phyloP scores from a whole-genome alignment of 2,888 invertebrate species.

The Drosophila putrida region DNA sequence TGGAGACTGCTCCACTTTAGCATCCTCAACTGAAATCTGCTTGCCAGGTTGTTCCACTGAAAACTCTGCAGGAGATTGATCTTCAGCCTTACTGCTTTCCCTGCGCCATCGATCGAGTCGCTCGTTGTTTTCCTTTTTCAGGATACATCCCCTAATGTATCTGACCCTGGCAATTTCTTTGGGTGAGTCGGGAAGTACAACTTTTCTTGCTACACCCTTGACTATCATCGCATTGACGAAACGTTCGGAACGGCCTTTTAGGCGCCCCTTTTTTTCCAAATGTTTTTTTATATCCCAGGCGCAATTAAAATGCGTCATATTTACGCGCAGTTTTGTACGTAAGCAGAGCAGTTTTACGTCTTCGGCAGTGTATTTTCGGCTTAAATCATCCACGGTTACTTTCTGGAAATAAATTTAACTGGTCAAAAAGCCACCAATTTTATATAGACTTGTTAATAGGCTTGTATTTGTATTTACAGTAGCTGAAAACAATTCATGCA shows the following conservation, averaged over 20 bases:
- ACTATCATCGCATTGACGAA: conserved; percentile 55
- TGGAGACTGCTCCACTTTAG: too few species aligned
- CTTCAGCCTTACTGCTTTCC: background rate
- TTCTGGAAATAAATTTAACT: conserved; percentile 24
- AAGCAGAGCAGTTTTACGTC: conserved; percentile 50
- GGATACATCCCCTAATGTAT: conserved; percentile 28
- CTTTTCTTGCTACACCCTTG: conserved; percentile 47
- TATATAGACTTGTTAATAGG: background rate
- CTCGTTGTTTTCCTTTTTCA: conserved; percentile 54
- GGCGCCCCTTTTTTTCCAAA: conserved; percentile 40
- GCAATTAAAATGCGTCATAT: conserved; percentile 52
- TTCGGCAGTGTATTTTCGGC: conserved; percentile 31
- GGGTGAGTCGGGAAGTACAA: conserved; percentile 54
- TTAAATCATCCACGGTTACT: conserved; percentile 51
- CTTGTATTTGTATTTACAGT: conserved; percentile 30
- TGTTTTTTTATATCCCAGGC: conserved; percentile 61
- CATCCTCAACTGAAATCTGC: too few species aligned
- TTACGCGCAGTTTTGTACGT: conserved; percentile 52
- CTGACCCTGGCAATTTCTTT: conserved; percentile 10
- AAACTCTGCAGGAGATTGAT: too few species aligned
- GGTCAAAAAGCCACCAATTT: background rate
- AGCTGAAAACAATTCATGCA: conserved; percentile 9
- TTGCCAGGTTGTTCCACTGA: too few species aligned
- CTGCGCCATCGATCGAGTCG: conserved; percentile 49
- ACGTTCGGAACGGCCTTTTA: conserved; percentile 38